Evolutionary conservation across 2,888 invertebrate species (phyloP), one percentile per base, ranked within the genome.

Genomic region (Tricholauxania praeusta): DNA sequence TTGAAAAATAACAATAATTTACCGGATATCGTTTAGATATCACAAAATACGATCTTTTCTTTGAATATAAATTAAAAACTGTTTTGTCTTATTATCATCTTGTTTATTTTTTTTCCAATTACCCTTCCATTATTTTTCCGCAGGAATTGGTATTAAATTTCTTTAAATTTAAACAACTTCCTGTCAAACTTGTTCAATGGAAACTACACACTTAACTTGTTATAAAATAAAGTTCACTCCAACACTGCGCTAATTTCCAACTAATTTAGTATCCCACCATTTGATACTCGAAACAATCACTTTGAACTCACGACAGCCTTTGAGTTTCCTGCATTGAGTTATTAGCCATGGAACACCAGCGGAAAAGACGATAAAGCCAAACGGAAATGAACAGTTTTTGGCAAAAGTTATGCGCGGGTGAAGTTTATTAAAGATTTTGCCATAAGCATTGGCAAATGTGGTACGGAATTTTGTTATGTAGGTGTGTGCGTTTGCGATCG

Each of bases 311-410:
- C 28, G 57, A 28, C 64, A 49, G 14, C 64, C 49, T 51, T 39
- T 15, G 14, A 22, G 22, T 76, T 75, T 74, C 74, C 73, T 73
- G 72, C 75, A 78, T 75, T 78, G 78, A 76, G 75, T 78, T 78
- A 75, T 78, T 76, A 76, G 78, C 73, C 71, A 74, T 39, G 39
- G 39, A 39, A 39, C 39, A 74, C 75, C 73, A 73, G 71, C 78
- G 78, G 84, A 83, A 81, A 79, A 80, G 82, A 77, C 80, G 82
- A 82, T 84, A 84, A 78, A 79, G 80, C 79, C 80, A 77, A 81
- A 76, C 80, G 82, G 83, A 84, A 84, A 83, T 82, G 82, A 83
- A 82, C 78, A 78, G 79, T 79, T 82, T 81, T 82, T 79, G 78
- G 80, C 74, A 80, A 79, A 77, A 75, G 80, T 72, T 70, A 60